Conservation (phyloP, 1,140 invertebrate species). For the Amyelois transitella region DNA sequence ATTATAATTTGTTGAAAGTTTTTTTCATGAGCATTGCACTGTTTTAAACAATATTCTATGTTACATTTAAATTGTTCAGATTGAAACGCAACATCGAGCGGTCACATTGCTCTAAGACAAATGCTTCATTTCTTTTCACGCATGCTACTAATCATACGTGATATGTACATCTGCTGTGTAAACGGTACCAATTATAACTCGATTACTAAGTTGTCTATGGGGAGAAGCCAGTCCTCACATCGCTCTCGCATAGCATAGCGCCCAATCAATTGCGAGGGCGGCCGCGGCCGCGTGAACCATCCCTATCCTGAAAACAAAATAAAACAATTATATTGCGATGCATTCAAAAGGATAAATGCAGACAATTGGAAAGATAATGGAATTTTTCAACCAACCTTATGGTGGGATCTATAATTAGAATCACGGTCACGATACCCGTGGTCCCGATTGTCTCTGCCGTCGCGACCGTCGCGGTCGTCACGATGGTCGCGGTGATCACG, state of each 20-base stretch:
- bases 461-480: conserved; percentile 41
- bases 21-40: conserved; percentile 64
- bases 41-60: conserved; percentile 69
- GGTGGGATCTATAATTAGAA: conserved; percentile 54
- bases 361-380: conserved; percentile 1
- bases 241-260: conserved; percentile 28
- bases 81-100: conserved; percentile 39
- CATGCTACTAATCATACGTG: conserved; percentile 42
- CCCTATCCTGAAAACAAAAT: conserved; percentile 60
- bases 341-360: conserved; percentile 4
- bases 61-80: conserved; percentile 60
- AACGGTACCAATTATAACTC: conserved; percentile 61
- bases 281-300: conserved; percentile 65
- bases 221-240: conserved; percentile 68
- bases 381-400: conserved; percentile 38
- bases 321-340: neutral
- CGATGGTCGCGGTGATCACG: conserved; percentile 29
- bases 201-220: conserved; percentile 69
- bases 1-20: conserved; percentile 73
- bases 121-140: conserved; percentile 43
- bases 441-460: conserved; percentile 38
- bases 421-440: conserved; percentile 61
- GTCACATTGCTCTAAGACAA: conserved; percentile 27
- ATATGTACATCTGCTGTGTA: conserved; percentile 27
- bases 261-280: conserved; percentile 56